Base-by-base conservation (phyloP, 2,113 vertebrate species). In the Panthera leo region DNA sequence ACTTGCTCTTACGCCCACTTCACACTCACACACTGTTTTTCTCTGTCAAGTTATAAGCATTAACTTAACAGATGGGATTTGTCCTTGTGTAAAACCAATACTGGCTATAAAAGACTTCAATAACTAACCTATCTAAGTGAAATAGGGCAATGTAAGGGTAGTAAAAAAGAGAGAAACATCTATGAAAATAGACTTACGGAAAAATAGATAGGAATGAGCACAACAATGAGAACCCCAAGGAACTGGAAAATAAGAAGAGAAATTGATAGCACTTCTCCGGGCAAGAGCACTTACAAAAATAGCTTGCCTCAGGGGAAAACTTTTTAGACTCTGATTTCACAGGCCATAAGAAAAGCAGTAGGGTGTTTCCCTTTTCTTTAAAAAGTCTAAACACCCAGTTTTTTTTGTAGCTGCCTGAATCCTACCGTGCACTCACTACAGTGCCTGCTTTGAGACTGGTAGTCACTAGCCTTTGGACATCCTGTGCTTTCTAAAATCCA, bases 261-360 rank as follows among this genome's bases (percentile, higher is more conserved):
- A 97, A 91, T 65, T 87, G 92, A 97, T 70, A 95, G 84, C 36
- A 90, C 79, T 96, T 71, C 91, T 95, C 94, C 63, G 58, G 73
- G 51, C 73, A 96, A 90, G 55, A 92, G 63, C 42, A 85, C 93
- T 90, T 88, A 97, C 18, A 94, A 95, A 97, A 97, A 94, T 82
- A 97, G 95, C 91, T 90, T 97, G 91, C 93, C 97, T 97, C 68
- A 31, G 39, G 97, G 91, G 89, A 94, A 95, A 97, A 82, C 92
- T 23, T 79, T 91, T 95, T 92, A 97, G 95, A 97, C 89, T 97
- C 92, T 96, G 97, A 96, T 97, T 98, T 97, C 95, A 97, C 65
- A 96, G 83, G 63, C 80, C 78, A 61, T 89, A 96, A 97, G 85
- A 87, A 97, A 93, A 97, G 76, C 36, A 97, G 67, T 85, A 83